These are phyloP conservation scores for Ciona savignyi DNA, from an alignment of 23 tunicate species.

Conservation along the genomic window DNA sequence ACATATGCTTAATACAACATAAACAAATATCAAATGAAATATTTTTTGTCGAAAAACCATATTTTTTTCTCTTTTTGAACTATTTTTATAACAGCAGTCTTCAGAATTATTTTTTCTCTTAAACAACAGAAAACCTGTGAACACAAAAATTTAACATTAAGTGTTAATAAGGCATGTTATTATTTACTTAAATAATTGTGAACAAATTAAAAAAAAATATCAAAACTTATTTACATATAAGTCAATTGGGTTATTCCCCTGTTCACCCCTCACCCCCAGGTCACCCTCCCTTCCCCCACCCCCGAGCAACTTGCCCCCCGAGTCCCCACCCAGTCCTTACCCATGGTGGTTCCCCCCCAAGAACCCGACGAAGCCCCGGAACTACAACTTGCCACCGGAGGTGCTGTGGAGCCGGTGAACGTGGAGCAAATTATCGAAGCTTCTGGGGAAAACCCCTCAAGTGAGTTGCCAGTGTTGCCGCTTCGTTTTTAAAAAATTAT, in stretches of 20 bases:
- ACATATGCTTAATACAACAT: no score
- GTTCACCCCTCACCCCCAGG: background rate
- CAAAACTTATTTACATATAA: no score
- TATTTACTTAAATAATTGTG: no score
- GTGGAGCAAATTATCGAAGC: constrained; percentile 6
- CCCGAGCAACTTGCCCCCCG: constrained; percentile 54
- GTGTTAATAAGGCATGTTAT: no score
- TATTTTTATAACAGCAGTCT: background rate
- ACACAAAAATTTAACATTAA: no score
- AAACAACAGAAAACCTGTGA: no score
- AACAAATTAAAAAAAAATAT: no score
- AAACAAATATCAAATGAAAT: no score
- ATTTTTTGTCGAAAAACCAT: background rate
- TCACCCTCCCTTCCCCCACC: constrained; percentile 24
- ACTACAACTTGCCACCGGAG: constrained; percentile 3
- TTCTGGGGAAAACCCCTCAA: constrained; percentile 12
- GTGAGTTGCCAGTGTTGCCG: background rate
- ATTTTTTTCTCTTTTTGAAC: background rate
- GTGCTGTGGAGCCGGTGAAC: constrained; percentile 7
- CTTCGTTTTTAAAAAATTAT: no score
- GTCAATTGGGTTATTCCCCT: no score
- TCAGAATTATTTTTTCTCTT: no score
- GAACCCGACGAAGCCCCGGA: constrained; percentile 81
- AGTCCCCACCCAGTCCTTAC: constrained; percentile 82
- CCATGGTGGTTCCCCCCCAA: constrained; percentile 90